phyloP scores from a whole-genome alignment of 1,140 invertebrate species.

The Drepana arcuata region DNA sequence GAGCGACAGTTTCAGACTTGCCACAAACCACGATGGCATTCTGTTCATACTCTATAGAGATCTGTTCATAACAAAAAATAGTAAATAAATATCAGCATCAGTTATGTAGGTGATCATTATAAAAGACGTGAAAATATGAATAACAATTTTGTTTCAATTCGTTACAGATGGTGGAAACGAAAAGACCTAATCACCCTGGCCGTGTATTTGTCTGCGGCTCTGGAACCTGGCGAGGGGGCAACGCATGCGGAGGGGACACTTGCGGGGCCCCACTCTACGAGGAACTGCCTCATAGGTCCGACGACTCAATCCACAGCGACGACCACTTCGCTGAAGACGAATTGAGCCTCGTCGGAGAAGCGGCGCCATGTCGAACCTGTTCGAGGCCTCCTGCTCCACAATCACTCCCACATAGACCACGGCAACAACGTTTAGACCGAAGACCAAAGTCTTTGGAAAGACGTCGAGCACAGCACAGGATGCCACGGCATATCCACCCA shows the following conservation, averaged over 20 bases:
- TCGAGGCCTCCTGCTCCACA: slow-evolving; percentile 44
- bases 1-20: no score
- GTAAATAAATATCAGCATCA: no score
- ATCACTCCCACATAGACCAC: slow-evolving; percentile 52
- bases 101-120: no score
- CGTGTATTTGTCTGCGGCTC: slow-evolving; percentile 60
- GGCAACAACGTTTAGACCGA: slow-evolving; percentile 52
- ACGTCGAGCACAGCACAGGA: slow-evolving; percentile 48
- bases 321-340: slow-evolving; percentile 70
- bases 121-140: no score
- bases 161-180: slow-evolving; percentile 64
- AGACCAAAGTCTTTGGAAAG: slow-evolving; percentile 56
- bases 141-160: neutral
- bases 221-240: slow-evolving; percentile 49
- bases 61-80: no score
- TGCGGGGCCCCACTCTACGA: slow-evolving; percentile 65
- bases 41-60: no score
- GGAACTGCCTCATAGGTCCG: slow-evolving; percentile 60
- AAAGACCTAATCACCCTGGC: slow-evolving; percentile 50
- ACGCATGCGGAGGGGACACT: slow-evolving; percentile 45
- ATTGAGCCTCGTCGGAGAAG: slow-evolving; percentile 65
- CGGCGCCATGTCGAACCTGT: slow-evolving; percentile 55
- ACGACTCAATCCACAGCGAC: slow-evolving; percentile 64
- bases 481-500: slow-evolving; percentile 52
- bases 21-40: no score